Evolutionary conservation across 2,797 vertebrate species (phyloP), one percentile per base, ranked within the genome.

Genomic region (Megaceryle alcyon): DNA sequence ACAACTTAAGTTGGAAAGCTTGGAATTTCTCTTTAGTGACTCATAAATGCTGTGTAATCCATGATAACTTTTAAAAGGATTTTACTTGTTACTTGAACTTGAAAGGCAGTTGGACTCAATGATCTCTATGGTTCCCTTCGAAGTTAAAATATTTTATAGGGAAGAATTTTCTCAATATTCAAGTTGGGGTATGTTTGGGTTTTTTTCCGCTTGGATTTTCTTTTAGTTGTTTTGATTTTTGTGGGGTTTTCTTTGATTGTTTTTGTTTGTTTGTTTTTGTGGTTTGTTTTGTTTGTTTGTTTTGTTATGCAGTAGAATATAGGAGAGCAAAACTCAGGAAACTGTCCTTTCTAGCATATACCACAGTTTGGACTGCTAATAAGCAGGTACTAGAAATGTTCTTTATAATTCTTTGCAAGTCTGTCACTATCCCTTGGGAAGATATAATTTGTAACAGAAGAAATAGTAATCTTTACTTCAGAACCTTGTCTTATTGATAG

Each of bases 391-490:
- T 46, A 15, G 59, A 68, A 89, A 61, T 48, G 17, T 70, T 87
- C 51, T 60, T 66, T 41, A 29, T 21, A 60, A 31, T 73, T 92
- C 54, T 82, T 71, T 66, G 9, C 4, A 85, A 75, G 18, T 35
- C 65, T 86, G 26, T 66, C 51, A 44, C 22, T 64, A 22, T 82
- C 48, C 7, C 15, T 64, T 31, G 14, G 60, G 57, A 85, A 77
- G 57, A 80, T 68, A 19, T 11, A 26, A 71, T 87, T 82, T 66
- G 6, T 85, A 89, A 75, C 3, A 7, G 71, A 48, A 80, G 54
- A 91, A 57, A 6, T 25, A 91, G 64, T 68, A 70, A 41, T 61
- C 77, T 92, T 95, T 92, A 71, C 61, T 41, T 92, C 72, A 83
- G 65, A 57, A 65, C 16, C 65, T n/a, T 81, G 75, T 85, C 7